Percentiles rank a stretch among this genome's conserved stretches.
Conservation (phyloP, 2,888 invertebrate genomes). For the Atethmia centrago region DNA sequence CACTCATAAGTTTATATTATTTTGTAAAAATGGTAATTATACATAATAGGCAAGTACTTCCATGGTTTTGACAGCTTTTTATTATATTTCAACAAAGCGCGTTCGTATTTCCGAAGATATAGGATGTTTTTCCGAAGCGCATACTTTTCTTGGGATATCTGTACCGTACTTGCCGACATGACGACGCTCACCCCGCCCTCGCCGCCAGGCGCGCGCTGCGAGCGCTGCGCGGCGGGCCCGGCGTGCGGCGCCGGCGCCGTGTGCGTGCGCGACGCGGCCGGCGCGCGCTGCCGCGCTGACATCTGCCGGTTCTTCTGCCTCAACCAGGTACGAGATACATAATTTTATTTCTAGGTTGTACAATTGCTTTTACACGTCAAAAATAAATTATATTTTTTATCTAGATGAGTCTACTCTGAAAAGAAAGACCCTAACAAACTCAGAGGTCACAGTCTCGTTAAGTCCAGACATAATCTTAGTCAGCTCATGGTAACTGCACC, state of each 20-base stretch:
- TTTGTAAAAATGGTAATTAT: neutral
- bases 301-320: slow-evolving; percentile 77
- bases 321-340: slow-evolving; percentile 69
- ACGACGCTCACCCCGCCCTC: too few relatives aligned
- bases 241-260: slow-evolving; percentile 61
- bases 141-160: neutral
- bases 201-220: slow-evolving; percentile 75
- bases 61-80: neutral
- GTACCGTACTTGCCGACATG: too few relatives aligned
- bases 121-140: too few relatives aligned
- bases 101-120: neutral
- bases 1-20: neutral
- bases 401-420: neutral
- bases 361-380: too few relatives aligned
- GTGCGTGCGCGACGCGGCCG: slow-evolving; percentile 62
- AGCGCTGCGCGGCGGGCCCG: slow-evolving; percentile 69
- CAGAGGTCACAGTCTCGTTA: neutral
- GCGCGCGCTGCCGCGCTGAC: slow-evolving; percentile 64
- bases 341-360: neutral
- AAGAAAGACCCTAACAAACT: neutral
- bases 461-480: neutral
- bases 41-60: neutral
- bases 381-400: neutral
- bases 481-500: neutral
- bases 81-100: neutral